Base-by-base conservation (phyloP, 2,888 invertebrate genomes). In the Euzetes globulus region DNA sequence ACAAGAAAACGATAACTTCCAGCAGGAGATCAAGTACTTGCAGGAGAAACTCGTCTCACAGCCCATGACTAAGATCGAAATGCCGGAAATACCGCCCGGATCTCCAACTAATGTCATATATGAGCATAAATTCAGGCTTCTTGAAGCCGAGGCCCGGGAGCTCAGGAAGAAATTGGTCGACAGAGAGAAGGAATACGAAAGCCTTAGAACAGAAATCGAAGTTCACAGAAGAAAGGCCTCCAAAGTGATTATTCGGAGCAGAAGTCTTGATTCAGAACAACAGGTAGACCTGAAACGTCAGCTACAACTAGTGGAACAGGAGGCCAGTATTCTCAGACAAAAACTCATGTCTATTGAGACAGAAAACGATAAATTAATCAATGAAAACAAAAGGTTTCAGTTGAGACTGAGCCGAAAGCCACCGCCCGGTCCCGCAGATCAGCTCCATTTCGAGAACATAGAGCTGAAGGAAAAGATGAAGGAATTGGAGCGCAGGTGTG, bases 251-350 rank as follows among this genome's bases (percentile, higher is more conserved):
- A 79, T 78, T 5, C 80, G 83, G 73, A 83, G 82, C 78, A 79
- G 82, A 73, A 83, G 83, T 3, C 77, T 83, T 37, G 83, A 84
- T 76, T 80, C 79, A 37, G 82, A 83, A 71, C 68, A 77, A 19
- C 78, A 84, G 81, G 79, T 90, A 13, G 90, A 91, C 82, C 81
- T 89, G 65, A 89, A 88, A 82, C 84, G 89, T 74, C 91, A 91
- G 82, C 83, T 91, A 63, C 89, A 90, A 83, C 86, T 89, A 0
- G 87, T 90, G 72, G 91, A 91, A 82, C 89, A 90, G 82, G 91
- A 91, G 83, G 88, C 89, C 2, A 85, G 85, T 72, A 87, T 89
- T 71, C 83, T 91, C 72, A 85, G 90, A 78, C 85, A 86, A 37
- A 90, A 89, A 55, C 45, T 82, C 63, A 77, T 78, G 7, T 79